phyloP scores from a whole-genome alignment of 2,797 vertebrate species.

The Myotis pilosus region DNA sequence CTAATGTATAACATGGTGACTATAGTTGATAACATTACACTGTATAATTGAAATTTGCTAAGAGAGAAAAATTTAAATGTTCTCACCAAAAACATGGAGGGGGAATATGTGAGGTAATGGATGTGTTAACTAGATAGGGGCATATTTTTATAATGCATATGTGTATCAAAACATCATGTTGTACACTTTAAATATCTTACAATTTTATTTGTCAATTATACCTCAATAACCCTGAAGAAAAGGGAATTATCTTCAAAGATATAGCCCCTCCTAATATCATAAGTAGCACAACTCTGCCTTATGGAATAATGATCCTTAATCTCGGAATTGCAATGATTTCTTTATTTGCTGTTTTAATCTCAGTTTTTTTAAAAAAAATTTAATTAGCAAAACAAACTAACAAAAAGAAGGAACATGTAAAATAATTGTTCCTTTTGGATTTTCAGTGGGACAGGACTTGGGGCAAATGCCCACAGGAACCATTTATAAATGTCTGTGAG shows the following conservation, averaged over 20 bases:
- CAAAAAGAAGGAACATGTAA: neutral
- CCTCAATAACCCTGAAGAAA: neutral
- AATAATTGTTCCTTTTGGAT: slow-evolving; percentile 27
- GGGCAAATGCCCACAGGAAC: neutral
- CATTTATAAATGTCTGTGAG: neutral
- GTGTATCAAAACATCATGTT: neutral
- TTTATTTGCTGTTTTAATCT: slow-evolving; percentile 1
- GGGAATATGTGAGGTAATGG: neutral
- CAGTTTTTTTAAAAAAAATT: neutral
- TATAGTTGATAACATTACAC: neutral
- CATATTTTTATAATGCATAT: neutral
- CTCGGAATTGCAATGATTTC: neutral
- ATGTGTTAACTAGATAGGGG: neutral
- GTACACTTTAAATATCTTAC: neutral
- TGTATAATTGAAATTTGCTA: neutral
- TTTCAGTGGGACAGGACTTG: neutral
- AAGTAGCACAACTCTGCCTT: neutral
- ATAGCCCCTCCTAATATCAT: neutral
- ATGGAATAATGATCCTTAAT: neutral
- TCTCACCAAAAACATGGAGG: neutral
- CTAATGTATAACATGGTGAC: neutral
- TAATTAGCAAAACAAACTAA: neutral
- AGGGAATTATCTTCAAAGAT: neutral
- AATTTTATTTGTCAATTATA: neutral
- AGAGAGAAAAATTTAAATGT: neutral